Percentiles rank a stretch among this genome's conserved stretches.
These are phyloP conservation scores for Unio pictorum DNA, from an alignment of 2,888 invertebrate genomes.

Conservation along the genomic window DNA sequence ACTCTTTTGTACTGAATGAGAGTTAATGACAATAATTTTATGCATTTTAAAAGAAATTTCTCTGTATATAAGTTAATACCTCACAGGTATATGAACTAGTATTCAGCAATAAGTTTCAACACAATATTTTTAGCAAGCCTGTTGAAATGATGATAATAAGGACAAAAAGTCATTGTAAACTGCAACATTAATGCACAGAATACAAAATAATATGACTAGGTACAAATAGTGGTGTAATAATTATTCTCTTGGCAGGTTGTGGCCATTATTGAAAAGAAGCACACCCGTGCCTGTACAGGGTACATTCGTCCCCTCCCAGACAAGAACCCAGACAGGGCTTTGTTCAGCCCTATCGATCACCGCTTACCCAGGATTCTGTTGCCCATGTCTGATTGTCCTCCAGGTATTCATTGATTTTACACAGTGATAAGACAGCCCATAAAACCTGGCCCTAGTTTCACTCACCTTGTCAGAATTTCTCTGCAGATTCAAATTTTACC, in stretches of 20 bases:
- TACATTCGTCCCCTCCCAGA: slow-evolving; percentile 77
- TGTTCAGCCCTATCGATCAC: slow-evolving; percentile 85
- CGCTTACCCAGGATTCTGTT: slow-evolving; percentile 85
- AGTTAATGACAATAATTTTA: too few species aligned
- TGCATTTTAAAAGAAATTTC: too few species aligned
- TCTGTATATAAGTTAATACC: too few species aligned
- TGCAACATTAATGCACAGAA: background rate
- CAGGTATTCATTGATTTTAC: slow-evolving; percentile 46
- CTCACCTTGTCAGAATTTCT: too few species aligned
- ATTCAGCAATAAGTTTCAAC: too few species aligned
- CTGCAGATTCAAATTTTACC: too few species aligned
- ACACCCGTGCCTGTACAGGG: slow-evolving; percentile 84
- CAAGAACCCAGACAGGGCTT: slow-evolving; percentile 76
- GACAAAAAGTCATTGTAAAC: background rate
- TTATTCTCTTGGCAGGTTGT: slow-evolving; percentile 77
- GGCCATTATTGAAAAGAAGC: slow-evolving; percentile 81
- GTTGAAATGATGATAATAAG: background rate
- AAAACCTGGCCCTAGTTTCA: too few species aligned
- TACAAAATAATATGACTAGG: background rate
- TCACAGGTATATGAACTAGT: too few species aligned
- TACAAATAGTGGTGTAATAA: background rate
- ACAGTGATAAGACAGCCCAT: too few species aligned
- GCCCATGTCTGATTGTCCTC: slow-evolving; percentile 77
- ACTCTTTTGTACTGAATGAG: too few species aligned
- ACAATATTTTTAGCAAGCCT: too few species aligned